Evolutionary conservation across 1,140 invertebrate genomes (phyloP).

Genomic region (Idris sp.): DNA sequence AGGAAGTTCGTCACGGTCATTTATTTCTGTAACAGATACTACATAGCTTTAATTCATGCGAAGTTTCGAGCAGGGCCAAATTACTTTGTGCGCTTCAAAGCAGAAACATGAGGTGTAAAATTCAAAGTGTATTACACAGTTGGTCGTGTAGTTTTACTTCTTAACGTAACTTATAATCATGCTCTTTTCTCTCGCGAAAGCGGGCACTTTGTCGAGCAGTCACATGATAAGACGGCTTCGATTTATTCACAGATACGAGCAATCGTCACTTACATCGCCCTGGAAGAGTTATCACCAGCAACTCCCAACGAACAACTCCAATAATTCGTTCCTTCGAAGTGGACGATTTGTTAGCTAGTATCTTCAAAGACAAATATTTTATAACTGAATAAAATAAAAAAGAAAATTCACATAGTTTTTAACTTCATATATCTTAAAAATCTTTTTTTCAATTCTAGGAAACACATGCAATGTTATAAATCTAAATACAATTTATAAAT

Average conservation of each 20-base stretch:
- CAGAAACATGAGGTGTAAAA: constrained; percentile 30
- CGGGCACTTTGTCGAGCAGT: constrained; percentile 43
- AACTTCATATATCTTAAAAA: too few relatives aligned
- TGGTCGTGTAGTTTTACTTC: constrained; percentile 45
- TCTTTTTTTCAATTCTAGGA: too few relatives aligned
- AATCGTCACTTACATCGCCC: constrained; percentile 37
- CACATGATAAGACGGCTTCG: constrained; percentile 51
- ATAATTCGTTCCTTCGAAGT: constrained; percentile 39
- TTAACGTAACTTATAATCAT: constrained; percentile 49
- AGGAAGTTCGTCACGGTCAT: too few relatives aligned
- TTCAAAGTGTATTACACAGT: constrained; percentile 49
- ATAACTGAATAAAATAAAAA: too few relatives aligned
- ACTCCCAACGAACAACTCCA: constrained; percentile 4
- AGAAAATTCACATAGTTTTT: too few relatives aligned
- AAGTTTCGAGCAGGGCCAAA: too few relatives aligned
- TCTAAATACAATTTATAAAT: too few relatives aligned
- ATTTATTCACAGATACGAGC: constrained; percentile 54
- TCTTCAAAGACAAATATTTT: too few relatives aligned
- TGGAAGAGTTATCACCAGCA: constrained; percentile 15
- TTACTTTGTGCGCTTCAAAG: constrained; percentile 37
- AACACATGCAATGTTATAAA: too few relatives aligned
- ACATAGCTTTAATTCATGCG: constrained; percentile 26
- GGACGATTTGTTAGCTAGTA: constrained; percentile 39
- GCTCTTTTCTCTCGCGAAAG: constrained; percentile 24
- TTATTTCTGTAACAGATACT: too few relatives aligned